Evolutionary conservation across 2,888 invertebrate genomes (phyloP).

Genomic region (Tenodera sinensis): DNA sequence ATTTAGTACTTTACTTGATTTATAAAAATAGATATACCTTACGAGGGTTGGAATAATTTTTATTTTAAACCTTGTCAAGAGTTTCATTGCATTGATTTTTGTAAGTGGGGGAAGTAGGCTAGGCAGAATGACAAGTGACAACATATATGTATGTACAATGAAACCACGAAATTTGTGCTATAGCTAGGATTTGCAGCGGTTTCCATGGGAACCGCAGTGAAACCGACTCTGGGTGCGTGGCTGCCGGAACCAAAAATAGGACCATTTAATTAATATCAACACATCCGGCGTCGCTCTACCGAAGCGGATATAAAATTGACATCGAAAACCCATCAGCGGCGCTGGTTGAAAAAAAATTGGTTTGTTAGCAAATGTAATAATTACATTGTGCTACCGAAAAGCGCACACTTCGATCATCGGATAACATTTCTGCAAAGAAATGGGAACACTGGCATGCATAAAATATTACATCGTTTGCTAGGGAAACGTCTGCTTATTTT

Average conservation of each 20-base stretch:
- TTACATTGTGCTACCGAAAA: background rate
- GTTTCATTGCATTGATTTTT: no score
- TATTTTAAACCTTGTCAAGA: no score
- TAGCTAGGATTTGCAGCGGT: background rate
- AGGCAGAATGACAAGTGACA: background rate
- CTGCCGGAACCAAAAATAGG: background rate
- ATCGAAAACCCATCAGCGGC: background rate
- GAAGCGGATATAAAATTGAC: background rate
- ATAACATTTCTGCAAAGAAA: background rate
- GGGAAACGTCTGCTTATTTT: no score
- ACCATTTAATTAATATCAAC: background rate
- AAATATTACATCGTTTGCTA: no score
- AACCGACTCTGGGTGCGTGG: background rate
- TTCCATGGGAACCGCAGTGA: background rate
- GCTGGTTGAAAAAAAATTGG: background rate
- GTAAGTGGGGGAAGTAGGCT: background rate
- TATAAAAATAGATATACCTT: no score
- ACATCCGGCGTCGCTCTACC: background rate
- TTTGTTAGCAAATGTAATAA: background rate
- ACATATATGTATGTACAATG: background rate
- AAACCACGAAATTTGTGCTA: background rate
- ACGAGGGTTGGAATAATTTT: no score
- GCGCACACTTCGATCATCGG: background rate
- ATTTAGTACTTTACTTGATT: no score
- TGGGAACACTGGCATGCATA: background rate